Evolutionary conservation across 92 coral and sea anemone species (phyloP).

Genomic region (Palythoa caribaeorum): DNA sequence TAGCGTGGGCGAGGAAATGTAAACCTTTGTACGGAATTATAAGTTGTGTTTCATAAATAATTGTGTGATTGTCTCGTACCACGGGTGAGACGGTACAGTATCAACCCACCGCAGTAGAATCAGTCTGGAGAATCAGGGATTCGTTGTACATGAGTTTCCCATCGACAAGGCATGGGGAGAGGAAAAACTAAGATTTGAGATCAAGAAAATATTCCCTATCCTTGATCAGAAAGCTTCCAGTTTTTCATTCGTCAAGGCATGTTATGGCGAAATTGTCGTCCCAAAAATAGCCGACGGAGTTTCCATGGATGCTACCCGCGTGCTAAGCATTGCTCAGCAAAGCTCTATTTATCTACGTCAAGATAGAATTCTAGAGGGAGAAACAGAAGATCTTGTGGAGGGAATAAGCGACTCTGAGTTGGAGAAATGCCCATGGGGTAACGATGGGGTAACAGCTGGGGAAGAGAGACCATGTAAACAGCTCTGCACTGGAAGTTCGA

Average conservation of each 20-base stretch:
- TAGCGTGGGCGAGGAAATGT: too few species aligned
- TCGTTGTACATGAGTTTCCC: conserved; percentile 59
- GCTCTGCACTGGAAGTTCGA: conserved; percentile 20
- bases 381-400: conserved; percentile 24
- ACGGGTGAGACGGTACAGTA: too few species aligned
- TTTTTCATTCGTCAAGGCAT: conserved; percentile 25
- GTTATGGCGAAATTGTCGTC: conserved; percentile 3
- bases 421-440: conserved; percentile 21
- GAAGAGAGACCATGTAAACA: conserved; percentile 19
- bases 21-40: too few species aligned
- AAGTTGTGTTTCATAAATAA: too few species aligned
- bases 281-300: conserved; percentile 16
- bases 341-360: conserved; percentile 1
- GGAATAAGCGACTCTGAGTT: conserved; percentile 19
- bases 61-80: too few species aligned
- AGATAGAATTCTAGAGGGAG: conserved; percentile 5
- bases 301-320: conserved; percentile 17
- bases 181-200: conserved; percentile 45
- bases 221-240: conserved; percentile 15
- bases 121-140: conserved; percentile 51
- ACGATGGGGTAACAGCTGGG: conserved; percentile 16
- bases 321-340: conserved; percentile 29
- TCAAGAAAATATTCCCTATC: conserved; percentile 33
- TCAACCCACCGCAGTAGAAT: too few species aligned
- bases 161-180: conserved; percentile 55